Conservation (phyloP, 2,113 vertebrate species). For the Crocuta crocuta region DNA sequence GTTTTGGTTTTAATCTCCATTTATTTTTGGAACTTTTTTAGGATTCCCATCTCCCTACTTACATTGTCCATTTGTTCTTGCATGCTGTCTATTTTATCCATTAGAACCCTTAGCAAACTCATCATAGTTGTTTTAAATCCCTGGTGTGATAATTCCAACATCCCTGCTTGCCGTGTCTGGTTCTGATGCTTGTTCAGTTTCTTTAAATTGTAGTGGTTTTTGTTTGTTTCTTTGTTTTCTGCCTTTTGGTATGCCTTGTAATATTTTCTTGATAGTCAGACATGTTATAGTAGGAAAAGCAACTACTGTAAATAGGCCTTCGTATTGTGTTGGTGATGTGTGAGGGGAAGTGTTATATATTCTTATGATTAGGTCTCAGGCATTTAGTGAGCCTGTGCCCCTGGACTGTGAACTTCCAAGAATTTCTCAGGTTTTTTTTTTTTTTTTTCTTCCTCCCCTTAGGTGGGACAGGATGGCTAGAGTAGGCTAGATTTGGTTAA, state of each 20-base stretch:
- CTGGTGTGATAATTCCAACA: not conserved
- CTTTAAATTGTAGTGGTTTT: not conserved
- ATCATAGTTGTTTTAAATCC: not conserved
- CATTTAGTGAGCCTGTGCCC: not conserved
- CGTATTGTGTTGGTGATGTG: not conserved
- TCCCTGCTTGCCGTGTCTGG: not conserved
- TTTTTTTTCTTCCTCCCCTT: not conserved
- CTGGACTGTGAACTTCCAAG: not conserved
- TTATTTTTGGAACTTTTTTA: not conserved
- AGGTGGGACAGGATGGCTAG: not conserved
- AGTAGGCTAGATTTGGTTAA: not conserved
- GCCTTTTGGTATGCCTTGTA: not conserved
- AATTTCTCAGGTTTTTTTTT: not conserved
- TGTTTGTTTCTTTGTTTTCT: no score
- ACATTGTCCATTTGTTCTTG: not conserved
- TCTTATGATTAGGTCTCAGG: not conserved
- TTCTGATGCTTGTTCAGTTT: not conserved
- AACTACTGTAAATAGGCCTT: not conserved
- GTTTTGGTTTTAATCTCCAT: not conserved
- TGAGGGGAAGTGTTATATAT: not conserved
- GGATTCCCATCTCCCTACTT: not conserved
- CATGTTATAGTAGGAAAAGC: no score
- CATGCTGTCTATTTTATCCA: not conserved
- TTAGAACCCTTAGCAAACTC: not conserved
- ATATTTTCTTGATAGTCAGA: not conserved